These are phyloP conservation scores for Scolopax mira DNA, from an alignment of 2,113 vertebrate genomes.

Conservation along the genomic window DNA sequence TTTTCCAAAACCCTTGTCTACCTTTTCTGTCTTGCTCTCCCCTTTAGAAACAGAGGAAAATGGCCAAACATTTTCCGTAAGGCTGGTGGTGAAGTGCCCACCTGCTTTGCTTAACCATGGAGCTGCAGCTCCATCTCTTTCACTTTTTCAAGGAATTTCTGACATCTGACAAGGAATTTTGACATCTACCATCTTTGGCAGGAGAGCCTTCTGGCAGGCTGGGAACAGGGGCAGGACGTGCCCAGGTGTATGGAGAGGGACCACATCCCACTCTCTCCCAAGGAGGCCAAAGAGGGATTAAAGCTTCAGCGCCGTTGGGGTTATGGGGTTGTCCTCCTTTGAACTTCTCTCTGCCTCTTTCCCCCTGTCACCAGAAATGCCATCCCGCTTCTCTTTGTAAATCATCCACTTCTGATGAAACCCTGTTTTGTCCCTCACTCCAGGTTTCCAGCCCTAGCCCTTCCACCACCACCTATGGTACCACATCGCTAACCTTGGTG, in stretches of 20 bases:
- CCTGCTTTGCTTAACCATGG: background rate
- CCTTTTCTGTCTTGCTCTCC: background rate
- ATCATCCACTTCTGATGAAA: background rate
- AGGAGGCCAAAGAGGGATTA: background rate
- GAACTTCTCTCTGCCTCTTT: background rate
- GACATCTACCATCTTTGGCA: background rate
- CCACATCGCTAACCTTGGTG: background rate
- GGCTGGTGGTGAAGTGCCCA: background rate
- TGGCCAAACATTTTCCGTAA: background rate
- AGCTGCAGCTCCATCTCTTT: background rate
- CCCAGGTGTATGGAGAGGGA: rapidly evolving
- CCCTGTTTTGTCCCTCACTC: background rate
- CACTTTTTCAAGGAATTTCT: background rate
- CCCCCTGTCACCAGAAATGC: background rate
- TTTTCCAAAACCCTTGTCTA: background rate
- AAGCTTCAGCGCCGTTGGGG: rapidly evolving
- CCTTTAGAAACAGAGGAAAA: background rate
- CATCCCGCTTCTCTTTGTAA: background rate
- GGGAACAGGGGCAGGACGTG: background rate
- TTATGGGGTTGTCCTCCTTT: background rate
- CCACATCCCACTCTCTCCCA: background rate
- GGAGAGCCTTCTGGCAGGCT: background rate
- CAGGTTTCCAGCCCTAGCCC: background rate
- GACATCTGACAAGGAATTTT: no score
- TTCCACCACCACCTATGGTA: rapidly evolving